These are phyloP conservation scores for Macrocentrus cingulum DNA, from an alignment of 1,140 invertebrate genomes.

Conservation along the genomic window DNA sequence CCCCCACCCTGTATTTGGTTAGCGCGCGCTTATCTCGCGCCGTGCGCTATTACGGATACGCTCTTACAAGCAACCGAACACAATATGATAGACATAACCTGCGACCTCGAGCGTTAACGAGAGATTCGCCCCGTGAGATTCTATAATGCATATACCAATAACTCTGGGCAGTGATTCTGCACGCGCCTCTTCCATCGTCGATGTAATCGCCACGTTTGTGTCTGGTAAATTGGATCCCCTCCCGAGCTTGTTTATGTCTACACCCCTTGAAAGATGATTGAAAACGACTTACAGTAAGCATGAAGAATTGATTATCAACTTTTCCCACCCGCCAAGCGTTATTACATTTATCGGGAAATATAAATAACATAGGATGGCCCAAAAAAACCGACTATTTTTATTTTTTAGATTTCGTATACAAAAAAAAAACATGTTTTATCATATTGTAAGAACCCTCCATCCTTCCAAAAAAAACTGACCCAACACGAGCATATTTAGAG, in stretches of 20 bases:
- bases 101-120: conserved; percentile 45
- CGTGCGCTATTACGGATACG: conserved; percentile 30
- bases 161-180: conserved; percentile 13
- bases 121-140: conserved; percentile 32
- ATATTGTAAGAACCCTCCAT: no score
- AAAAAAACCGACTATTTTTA: no score
- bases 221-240: conserved; percentile 46
- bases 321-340: not conserved
- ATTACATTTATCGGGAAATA: not conserved
- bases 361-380: no score
- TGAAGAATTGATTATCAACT: not conserved
- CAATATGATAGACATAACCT: conserved; percentile 47
- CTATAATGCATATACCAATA: conserved; percentile 21
- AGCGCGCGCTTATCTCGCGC: conserved; percentile 35
- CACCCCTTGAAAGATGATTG: not conserved
- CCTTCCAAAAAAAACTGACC: no score
- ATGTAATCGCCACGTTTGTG: conserved; percentile 42
- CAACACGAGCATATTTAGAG: no score
- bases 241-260: not conserved
- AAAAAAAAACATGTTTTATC: no score
- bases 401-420: no score
- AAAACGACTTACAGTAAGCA: conserved; percentile 3
- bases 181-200: conserved; percentile 26
- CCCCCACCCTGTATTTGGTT: conserved; percentile 41
- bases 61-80: conserved; percentile 33